Evolutionary conservation across 1,140 invertebrate genomes (phyloP), one percentile per base, ranked within the genome.

Genomic region (Manduca sexta): DNA sequence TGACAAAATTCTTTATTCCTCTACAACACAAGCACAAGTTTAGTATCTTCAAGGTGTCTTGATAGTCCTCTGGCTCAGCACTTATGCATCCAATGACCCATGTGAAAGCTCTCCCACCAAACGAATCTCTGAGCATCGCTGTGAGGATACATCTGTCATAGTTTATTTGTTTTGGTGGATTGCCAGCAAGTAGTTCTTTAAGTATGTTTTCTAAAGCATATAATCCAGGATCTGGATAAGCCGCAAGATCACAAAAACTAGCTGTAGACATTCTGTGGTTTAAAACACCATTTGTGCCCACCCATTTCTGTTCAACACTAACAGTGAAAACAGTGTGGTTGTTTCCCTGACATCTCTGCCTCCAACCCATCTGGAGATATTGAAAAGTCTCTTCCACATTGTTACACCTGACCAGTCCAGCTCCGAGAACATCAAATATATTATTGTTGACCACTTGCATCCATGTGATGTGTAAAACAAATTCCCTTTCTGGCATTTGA

Each of bases 271-370:
- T 80, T 63, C 86, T 77, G 60, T 89, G 88, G 60, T 89, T 87
- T 1, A 89, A 64, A 33, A 85, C 75, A 31, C 81, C 82, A 70
- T 89, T 87, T 10, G 80, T 77, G 10, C 87, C 88, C 6, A 91
- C 82, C 90, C 90, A 91, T 58, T 91, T 90, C 59, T 92, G 91
- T 69, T 92, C 90, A 52, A 92, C 80, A 42, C 90, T 91, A 1
- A 92, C 77, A n/a, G 90, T 92, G 56, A 92, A 91, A 0, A 92
- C 84, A 1, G 89, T 90, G 56, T 92, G 91, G 43, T 80, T 78
- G 33, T 84, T 82, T 14, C 84, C 81, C 45, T 60, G 63, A 49
- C 83, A 84, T 42, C 71, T 72, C 45, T 84, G 74, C 11, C 74
- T 58, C 74, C 76, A 83, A 10, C 82, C 84, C 49, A 86, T 56